Evolutionary conservation across 2,113 vertebrate species (phyloP).

Genomic region (Conger conger): DNA sequence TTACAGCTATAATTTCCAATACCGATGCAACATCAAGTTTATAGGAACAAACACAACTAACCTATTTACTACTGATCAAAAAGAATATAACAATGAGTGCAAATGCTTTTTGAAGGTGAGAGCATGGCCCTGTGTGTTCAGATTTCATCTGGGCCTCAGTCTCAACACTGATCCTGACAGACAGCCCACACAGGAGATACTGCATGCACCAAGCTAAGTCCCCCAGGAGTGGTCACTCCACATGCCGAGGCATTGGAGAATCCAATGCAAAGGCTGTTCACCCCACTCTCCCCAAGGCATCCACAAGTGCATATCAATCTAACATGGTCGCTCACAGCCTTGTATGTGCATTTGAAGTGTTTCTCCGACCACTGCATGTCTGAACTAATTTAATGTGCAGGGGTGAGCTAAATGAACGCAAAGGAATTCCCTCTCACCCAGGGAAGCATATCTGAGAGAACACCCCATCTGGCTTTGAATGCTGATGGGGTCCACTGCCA

Average conservation of each 20-base stretch:
- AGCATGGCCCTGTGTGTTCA: not conserved
- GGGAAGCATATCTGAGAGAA: not conserved
- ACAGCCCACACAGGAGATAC: not conserved
- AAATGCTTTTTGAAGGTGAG: not conserved
- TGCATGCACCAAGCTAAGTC: not conserved
- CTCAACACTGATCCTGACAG: not conserved
- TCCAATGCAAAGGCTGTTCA: not conserved
- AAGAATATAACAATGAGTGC: not conserved
- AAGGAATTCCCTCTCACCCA: constrained; percentile 38
- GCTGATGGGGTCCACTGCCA: constrained; percentile 64
- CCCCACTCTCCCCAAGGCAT: not conserved
- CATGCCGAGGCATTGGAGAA: not conserved
- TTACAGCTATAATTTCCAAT: not conserved
- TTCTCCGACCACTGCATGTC: constrained; percentile 29
- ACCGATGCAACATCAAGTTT: not conserved
- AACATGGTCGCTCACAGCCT: not conserved
- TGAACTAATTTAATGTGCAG: constrained; percentile 42
- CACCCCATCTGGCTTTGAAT: not conserved
- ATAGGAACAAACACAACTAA: not conserved
- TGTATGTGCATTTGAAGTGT: not conserved
- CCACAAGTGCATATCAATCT: not conserved
- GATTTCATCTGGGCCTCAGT: not conserved
- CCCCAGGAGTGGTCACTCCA: constrained; percentile 8
- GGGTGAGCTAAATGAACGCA: constrained; percentile 40
- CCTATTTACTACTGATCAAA: not conserved